These are phyloP conservation scores for Drosophila villosipedis DNA, from an alignment of 2,888 invertebrate genomes.

Conservation along the genomic window DNA sequence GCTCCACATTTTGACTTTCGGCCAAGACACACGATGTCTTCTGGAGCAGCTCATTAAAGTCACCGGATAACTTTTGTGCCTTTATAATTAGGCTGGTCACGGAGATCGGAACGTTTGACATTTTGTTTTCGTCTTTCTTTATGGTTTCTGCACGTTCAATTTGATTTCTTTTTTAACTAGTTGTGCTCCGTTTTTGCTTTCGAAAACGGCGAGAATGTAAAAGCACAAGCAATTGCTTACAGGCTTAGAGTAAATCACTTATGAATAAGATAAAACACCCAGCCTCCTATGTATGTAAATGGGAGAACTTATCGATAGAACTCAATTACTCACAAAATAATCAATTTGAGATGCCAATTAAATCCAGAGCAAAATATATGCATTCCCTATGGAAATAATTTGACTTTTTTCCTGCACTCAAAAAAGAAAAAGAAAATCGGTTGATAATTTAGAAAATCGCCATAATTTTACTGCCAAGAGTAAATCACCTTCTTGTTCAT, in stretches of 20 bases:
- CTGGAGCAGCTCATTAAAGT: slow-evolving; percentile 35
- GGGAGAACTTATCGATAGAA: background rate
- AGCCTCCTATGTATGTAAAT: background rate
- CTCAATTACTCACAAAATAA: background rate
- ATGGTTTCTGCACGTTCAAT: slow-evolving; percentile 16
- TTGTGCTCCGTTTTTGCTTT: background rate
- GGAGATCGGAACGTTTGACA: slow-evolving; percentile 7
- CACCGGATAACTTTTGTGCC: slow-evolving; percentile 30
- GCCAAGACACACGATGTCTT: slow-evolving; percentile 40
- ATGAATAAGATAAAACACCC: background rate
- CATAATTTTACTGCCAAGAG: too few relatives aligned
- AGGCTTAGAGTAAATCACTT: background rate
- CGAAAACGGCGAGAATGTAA: background rate
- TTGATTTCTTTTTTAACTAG: slow-evolving; percentile 7
- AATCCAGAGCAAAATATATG: too few relatives aligned
- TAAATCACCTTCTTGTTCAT: too few relatives aligned
- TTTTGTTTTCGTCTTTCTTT: background rate
- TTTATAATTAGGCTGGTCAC: slow-evolving; percentile 19
- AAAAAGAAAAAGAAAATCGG: background rate
- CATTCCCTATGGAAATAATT: background rate
- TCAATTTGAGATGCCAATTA: background rate
- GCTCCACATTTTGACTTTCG: slow-evolving; percentile 41
- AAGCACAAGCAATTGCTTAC: background rate
- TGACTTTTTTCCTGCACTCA: too few relatives aligned
- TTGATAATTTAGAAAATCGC: background rate